phyloP scores from a whole-genome alignment of 2,797 vertebrate species.

The Schizopygopsis pylzovi region DNA sequence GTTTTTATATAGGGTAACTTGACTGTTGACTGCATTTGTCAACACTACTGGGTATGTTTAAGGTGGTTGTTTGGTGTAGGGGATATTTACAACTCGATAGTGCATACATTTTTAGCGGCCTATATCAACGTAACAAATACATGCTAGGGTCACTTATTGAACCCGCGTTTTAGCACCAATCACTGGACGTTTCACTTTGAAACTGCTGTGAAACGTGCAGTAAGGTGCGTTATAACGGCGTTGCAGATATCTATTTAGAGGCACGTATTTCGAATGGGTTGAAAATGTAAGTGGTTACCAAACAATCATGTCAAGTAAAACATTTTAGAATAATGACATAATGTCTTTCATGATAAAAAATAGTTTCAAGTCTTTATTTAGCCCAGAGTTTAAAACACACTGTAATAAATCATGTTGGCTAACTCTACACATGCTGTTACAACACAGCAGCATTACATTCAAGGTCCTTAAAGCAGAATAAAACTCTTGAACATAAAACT shows the following conservation, averaged over 20 bases:
- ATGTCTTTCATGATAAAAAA: not conserved
- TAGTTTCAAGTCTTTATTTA: not conserved
- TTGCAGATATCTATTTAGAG: not conserved
- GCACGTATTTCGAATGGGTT: not conserved
- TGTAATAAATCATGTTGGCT: not conserved
- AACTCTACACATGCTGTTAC: constrained; percentile 8
- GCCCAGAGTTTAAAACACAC: not conserved
- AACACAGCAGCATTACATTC: not conserved
- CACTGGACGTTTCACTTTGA: not conserved
- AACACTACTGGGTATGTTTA: too few relatives aligned
- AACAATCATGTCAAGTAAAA: not conserved
- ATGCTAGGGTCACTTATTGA: not conserved
- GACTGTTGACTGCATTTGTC: too few relatives aligned
- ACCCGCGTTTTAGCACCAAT: not conserved
- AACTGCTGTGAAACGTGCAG: not conserved
- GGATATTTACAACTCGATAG: too few relatives aligned
- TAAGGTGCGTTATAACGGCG: not conserved
- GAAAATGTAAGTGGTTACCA: not conserved
- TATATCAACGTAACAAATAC: not conserved
- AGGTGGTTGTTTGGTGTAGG: too few relatives aligned
- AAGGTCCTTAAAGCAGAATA: constrained; percentile 32
- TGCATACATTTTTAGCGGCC: too few relatives aligned
- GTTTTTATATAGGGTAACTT: too few relatives aligned
- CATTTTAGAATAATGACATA: not conserved
- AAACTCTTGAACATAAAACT: constrained; percentile 36